Conservation (phyloP, 2,113 vertebrate species). For the Melanocharis versteri region DNA sequence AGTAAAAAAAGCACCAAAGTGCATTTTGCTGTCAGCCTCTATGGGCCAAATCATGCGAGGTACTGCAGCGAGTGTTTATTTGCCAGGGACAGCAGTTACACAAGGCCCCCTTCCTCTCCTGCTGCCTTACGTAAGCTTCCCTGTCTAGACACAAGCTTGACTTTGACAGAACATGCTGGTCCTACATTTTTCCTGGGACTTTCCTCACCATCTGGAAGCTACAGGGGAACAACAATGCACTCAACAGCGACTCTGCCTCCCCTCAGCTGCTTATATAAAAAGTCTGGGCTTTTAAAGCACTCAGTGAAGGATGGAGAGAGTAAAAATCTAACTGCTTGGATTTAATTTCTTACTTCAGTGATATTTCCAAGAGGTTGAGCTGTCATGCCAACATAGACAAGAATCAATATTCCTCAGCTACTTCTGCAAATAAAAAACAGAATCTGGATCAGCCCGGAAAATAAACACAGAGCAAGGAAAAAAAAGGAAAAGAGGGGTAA, state of each 20-base stretch:
- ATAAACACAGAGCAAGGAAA: background rate
- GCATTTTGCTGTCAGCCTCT: background rate
- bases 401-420: constrained; percentile 14
- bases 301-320: background rate
- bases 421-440: constrained; percentile 18
- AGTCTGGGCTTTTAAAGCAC: background rate
- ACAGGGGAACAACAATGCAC: constrained; percentile 1
- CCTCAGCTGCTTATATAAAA: background rate
- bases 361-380: constrained; percentile 19
- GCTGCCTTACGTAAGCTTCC: constrained; percentile 42
- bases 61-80: background rate
- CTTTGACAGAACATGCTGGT: constrained; percentile 47
- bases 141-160: constrained; percentile 46
- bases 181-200: constrained; percentile 25
- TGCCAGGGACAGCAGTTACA: constrained; percentile 50
- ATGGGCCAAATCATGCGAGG: background rate
- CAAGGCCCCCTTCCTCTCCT: constrained; percentile 46
- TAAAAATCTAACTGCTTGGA: background rate
- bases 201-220: constrained; percentile 42
- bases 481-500: background rate
- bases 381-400: background rate
- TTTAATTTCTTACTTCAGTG: constrained; percentile 39
- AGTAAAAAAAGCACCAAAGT: background rate
- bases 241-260: background rate
- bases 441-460: background rate